These are phyloP conservation scores for Agrochola lota DNA, from an alignment of 2,888 invertebrate species.

Conservation along the genomic window DNA sequence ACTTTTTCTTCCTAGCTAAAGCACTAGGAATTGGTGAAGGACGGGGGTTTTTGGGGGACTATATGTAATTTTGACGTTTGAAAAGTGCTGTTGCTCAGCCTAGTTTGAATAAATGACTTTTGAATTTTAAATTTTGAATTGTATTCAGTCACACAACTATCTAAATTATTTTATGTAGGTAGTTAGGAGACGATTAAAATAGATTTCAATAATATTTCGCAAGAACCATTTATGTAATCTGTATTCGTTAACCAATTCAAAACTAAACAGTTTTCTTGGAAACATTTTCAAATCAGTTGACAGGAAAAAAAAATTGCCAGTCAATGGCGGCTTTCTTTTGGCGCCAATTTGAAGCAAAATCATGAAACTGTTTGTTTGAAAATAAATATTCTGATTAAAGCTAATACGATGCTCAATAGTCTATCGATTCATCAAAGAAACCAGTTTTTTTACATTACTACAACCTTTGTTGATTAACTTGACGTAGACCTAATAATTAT, in stretches of 20 bases:
- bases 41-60: too few relatives aligned
- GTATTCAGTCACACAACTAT: not conserved
- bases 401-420: not conserved
- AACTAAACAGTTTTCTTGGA: slow-evolving; percentile 14
- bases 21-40: too few relatives aligned
- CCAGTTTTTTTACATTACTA: too few relatives aligned
- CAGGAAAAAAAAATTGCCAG: slow-evolving; percentile 9
- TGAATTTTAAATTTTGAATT: not conserved
- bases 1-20: too few relatives aligned
- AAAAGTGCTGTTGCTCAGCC: too few relatives aligned
- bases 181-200: not conserved
- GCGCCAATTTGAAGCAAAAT: slow-evolving; percentile 27
- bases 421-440: not conserved
- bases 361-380: not conserved
- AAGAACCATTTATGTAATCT: slow-evolving; percentile 5
- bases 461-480: not conserved
- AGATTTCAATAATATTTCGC: not conserved
- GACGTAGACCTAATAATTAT: not conserved
- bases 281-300: not conserved
- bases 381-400: not conserved
- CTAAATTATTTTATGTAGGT: not conserved
- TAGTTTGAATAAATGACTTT: too few relatives aligned
- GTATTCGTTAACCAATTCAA: not conserved
- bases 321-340: slow-evolving; percentile 21
- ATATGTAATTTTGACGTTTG: too few relatives aligned